phyloP scores from a whole-genome alignment of 2,113 vertebrate genomes.

The Eonycteris spelaea region DNA sequence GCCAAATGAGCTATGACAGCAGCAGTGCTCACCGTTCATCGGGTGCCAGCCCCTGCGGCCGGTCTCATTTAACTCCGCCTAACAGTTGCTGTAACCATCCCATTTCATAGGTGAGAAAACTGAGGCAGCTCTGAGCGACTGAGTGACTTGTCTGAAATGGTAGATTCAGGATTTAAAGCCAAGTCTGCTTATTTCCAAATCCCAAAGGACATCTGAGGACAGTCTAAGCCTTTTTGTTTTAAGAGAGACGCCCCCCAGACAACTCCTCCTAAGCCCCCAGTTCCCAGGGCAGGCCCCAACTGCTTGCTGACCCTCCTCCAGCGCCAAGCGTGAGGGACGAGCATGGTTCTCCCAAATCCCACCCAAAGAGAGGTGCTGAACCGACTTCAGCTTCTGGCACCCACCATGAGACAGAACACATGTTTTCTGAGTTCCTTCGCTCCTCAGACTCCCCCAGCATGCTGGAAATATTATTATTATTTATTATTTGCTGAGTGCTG shows the following conservation, averaged over 20 bases:
- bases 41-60: neutral
- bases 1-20: accelerated
- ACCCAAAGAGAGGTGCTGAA: neutral
- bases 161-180: neutral
- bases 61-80: neutral
- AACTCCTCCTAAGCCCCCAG: neutral
- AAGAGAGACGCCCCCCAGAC: neutral
- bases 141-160: neutral
- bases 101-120: neutral
- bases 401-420: conserved; percentile 53
- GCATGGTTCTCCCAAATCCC: neutral
- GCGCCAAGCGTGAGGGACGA: neutral
- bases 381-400: conserved; percentile 6
- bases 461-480: conserved; percentile 75
- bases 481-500: conserved; percentile 77
- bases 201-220: conserved; percentile 4
- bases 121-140: neutral
- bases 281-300: neutral
- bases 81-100: neutral
- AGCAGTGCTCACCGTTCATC: neutral
- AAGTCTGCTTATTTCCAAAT: neutral
- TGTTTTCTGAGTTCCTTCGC: conserved; percentile 43
- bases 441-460: conserved; percentile 17
- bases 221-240: neutral
- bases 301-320: neutral